phyloP scores from a whole-genome alignment of 2,113 vertebrate genomes.

The Oncorhynchus nerka region DNA sequence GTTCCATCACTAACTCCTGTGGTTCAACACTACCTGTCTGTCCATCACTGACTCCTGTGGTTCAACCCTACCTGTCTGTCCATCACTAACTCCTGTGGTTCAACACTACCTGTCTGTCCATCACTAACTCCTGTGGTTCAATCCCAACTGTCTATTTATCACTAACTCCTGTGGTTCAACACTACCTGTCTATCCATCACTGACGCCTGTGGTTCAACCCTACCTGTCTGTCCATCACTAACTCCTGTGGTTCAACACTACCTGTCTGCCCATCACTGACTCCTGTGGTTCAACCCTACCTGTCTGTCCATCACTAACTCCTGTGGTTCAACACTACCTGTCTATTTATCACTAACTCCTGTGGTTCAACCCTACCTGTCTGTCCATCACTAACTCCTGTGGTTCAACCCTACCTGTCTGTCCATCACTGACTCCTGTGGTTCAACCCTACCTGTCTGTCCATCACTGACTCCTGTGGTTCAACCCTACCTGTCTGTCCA shows the following conservation, averaged over 20 bases:
- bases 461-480: background rate
- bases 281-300: no score
- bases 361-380: background rate
- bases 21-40: background rate
- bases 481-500: background rate
- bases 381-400: no score
- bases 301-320: no score
- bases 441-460: background rate
- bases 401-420: no score
- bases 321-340: no score
- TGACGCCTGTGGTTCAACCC: background rate
- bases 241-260: no score
- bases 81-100: background rate
- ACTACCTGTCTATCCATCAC: background rate
- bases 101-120: background rate
- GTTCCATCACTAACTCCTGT: background rate
- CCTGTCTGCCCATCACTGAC: no score
- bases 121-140: background rate
- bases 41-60: background rate
- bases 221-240: background rate
- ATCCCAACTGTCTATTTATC: background rate
- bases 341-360: background rate
- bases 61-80: background rate
- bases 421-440: background rate
- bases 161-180: background rate